Conservation (phyloP, 2,797 vertebrate species). For the Pitangus sulphuratus region DNA sequence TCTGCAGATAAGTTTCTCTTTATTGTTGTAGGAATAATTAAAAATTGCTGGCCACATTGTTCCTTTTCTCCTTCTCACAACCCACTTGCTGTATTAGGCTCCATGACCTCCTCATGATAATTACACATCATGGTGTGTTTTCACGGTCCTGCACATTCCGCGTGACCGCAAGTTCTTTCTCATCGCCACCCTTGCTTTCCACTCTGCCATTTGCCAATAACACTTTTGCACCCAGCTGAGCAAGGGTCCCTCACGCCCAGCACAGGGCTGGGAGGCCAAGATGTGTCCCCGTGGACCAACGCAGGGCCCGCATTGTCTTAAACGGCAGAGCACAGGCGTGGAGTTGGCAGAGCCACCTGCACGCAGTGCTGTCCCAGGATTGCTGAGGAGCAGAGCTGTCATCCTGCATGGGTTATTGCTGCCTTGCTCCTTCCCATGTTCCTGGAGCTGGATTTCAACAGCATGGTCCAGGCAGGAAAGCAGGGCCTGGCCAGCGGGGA, state of each 20-base stretch:
- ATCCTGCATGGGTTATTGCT: background rate
- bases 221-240: background rate
- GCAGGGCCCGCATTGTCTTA: accelerated
- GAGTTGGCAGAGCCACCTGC: background rate
- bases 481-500: background rate
- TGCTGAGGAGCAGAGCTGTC: background rate
- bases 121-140: background rate
- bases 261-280: background rate
- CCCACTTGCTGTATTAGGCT: background rate
- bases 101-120: background rate
- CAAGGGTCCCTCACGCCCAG: background rate
- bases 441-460: background rate
- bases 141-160: background rate
- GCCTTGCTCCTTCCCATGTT: background rate
- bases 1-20: constrained; percentile 7
- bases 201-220: background rate
- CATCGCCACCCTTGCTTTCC: background rate
- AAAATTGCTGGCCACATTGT: background rate
- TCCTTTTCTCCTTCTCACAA: background rate
- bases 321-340: background rate
- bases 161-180: background rate
- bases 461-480: background rate
- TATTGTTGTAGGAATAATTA: constrained; percentile 22
- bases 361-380: accelerated
- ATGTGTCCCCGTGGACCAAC: accelerated